phyloP scores from a whole-genome alignment of 2,888 invertebrate species.

The Iphiclides podalirius region DNA sequence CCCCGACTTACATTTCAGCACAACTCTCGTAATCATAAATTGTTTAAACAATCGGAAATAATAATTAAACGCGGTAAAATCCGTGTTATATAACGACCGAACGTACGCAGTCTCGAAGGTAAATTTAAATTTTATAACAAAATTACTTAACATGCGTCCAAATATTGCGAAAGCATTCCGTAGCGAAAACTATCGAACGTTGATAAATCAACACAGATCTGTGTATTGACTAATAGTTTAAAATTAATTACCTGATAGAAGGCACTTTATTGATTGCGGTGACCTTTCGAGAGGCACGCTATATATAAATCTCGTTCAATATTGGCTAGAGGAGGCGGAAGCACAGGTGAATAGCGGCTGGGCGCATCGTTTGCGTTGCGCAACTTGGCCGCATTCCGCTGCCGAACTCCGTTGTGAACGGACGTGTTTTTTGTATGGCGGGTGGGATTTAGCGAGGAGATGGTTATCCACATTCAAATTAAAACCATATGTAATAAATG shows the following conservation, averaged over 20 bases:
- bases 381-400: slow-evolving; percentile 62
- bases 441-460: slow-evolving; percentile 17
- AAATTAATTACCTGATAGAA: slow-evolving; percentile 10
- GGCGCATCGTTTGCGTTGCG: slow-evolving; percentile 53
- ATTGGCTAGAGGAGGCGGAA: slow-evolving; percentile 47
- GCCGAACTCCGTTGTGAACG: slow-evolving; percentile 36
- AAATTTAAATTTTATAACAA: no score
- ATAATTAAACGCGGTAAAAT: no score
- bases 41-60: no score
- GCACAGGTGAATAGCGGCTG: slow-evolving; percentile 57
- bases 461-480: no score
- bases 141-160: neutral
- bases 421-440: slow-evolving; percentile 39
- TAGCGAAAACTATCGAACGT: neutral
- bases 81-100: no score
- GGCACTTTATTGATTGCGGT: slow-evolving; percentile 19
- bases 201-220: slow-evolving; percentile 7
- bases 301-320: slow-evolving; percentile 26
- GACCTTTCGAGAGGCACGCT: slow-evolving; percentile 23
- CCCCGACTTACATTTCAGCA: no score
- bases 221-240: slow-evolving; percentile 1
- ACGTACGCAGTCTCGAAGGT: no score
- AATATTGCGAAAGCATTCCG: neutral
- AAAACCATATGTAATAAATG: no score
- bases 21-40: no score